phyloP scores from a whole-genome alignment of 2,888 invertebrate genomes.

The Dorcus hopei region DNA sequence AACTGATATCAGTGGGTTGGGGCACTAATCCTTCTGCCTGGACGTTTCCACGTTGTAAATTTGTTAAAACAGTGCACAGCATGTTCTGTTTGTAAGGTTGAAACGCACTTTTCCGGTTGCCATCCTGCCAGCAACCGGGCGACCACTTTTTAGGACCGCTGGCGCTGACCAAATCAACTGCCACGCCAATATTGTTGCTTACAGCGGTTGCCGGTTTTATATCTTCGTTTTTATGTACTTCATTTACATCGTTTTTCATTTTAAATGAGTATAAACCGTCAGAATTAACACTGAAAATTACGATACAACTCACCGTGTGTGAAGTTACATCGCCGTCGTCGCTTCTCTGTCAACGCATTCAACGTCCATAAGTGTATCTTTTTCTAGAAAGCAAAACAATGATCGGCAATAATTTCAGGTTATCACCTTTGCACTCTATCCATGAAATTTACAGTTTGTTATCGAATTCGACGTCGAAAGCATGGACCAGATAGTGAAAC shows the following conservation, averaged over 20 bases:
- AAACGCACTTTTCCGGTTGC: conserved; percentile 80
- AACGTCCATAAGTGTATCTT: conserved; percentile 86
- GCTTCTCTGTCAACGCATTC: conserved; percentile 70
- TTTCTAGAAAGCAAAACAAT: conserved; percentile 70
- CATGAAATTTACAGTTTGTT: neutral
- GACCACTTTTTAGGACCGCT: conserved; percentile 49
- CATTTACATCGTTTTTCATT: neutral
- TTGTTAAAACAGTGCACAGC: conserved; percentile 80
- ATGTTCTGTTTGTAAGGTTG: conserved; percentile 71
- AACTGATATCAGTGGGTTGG: conserved; percentile 67
- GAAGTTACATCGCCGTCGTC: conserved; percentile 74
- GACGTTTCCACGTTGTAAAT: conserved; percentile 87
- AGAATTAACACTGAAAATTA: too few species aligned
- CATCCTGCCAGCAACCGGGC: conserved; percentile 59
- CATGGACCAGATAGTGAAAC: conserved; percentile 50
- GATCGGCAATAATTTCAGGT: conserved; percentile 11
- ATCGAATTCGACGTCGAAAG: conserved; percentile 12
- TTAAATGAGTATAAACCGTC: neutral
- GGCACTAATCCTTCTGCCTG: conserved; percentile 81
- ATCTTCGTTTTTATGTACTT: conserved; percentile 33
- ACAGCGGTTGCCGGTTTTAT: conserved; percentile 35
- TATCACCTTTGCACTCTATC: conserved; percentile 1
- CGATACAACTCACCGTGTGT: conserved; percentile 24
- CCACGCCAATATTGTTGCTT: conserved; percentile 21
- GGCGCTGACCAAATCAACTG: conserved; percentile 27